A percentile compares a stretch with the other conserved stretches of the same genome.
Evolutionary conservation across 2,797 vertebrate genomes (phyloP).

Genomic region (Rallus crepitans): DNA sequence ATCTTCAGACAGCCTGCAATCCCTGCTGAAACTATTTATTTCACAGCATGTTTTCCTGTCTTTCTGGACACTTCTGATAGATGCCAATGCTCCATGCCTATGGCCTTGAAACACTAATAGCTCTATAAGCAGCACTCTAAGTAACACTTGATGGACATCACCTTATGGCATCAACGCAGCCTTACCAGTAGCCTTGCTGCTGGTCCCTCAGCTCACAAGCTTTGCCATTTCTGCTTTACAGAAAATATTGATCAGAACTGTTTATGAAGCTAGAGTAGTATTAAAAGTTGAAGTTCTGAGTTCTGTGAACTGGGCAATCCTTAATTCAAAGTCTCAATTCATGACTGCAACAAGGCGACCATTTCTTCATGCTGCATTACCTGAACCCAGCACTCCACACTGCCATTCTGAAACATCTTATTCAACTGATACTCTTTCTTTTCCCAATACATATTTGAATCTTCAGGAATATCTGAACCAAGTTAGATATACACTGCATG

Average conservation of each 20-base stretch:
- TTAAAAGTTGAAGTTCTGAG: neutral
- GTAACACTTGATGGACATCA: neutral
- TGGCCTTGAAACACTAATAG: neutral
- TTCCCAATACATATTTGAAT: neutral
- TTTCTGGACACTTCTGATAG: neutral
- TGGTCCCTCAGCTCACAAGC: neutral
- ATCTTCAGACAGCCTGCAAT: neutral
- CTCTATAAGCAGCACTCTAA: neutral
- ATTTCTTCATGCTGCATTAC: neutral
- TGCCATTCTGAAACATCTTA: neutral
- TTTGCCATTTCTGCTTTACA: neutral
- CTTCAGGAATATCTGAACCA: neutral
- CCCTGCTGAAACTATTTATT: neutral
- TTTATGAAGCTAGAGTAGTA: neutral
- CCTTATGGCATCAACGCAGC: rapidly evolving
- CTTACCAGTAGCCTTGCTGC: neutral
- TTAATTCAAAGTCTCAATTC: neutral
- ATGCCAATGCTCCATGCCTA: neutral
- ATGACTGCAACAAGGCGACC: neutral
- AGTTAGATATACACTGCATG: neutral
- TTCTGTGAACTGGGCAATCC: neutral
- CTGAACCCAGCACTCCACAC: neutral
- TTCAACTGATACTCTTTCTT: neutral
- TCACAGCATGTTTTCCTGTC: neutral
- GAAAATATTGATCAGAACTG: neutral